Base-by-base conservation (phyloP, 2,888 invertebrate genomes). In the Andricus curvator region DNA sequence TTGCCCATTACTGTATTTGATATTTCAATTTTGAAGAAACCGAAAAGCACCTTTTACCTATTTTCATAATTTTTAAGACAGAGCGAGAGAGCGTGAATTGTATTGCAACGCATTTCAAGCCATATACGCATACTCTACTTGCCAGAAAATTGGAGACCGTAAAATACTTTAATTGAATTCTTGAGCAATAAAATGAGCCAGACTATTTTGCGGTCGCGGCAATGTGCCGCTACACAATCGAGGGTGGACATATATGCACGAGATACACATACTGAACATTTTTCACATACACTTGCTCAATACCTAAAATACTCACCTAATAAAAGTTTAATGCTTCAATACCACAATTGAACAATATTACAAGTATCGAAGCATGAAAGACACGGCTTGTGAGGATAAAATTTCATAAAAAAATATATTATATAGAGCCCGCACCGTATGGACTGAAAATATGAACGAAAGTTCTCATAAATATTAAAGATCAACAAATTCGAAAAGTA, bases 271-370 rank as follows among this genome's bases (percentile, higher is more conserved):
- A 3, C 8, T 56, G n/a, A 9, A 8, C 8, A 56, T n/a, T 8
- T n/a, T 56, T 17, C n/a, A 48, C 17, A 48, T 17, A 5, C 5
- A 48, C 17, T 15, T 5, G 20, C 56, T 56, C 15, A n/a, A 78
- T 76, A 81, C 83, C 79, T 64, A 82, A 74, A 83, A 79, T 82
- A 81, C 81, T 79, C 80, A 81, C 67, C 66, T 56, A 83, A 81
- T 82, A 81, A 86, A 85, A 83, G 62, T 78, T 74, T 80, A 84
- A 84, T 80, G 82, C 81, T 85, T 86, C 86, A 87, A 88, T 85
- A 86, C 80, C 80, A 37, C 67, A 15, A 44, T 82, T 82, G 74
- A 51, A 77, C 56, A 80, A 81, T 70, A 77, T 65, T 41, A 76
- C 48, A 51, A 56, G 48, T 67, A 8, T 17, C 15, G n/a, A 48